A percentile compares a stretch with the other conserved stretches of the same genome.
These are phyloP conservation scores for Cnemophilus loriae DNA, from an alignment of 2,113 vertebrate species.

Conservation along the genomic window DNA sequence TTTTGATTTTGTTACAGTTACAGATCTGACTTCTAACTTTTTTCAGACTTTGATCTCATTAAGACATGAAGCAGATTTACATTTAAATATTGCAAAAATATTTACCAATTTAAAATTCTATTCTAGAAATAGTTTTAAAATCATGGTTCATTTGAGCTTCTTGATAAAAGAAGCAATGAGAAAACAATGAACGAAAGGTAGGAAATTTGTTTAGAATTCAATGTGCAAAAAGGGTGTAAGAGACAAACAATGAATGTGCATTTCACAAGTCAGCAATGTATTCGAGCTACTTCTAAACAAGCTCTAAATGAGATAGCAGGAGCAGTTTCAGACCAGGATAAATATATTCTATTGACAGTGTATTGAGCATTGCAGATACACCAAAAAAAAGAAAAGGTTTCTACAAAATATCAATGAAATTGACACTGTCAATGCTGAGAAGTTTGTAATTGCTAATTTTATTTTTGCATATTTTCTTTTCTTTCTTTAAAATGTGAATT, in stretches of 20 bases:
- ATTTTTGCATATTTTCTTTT: not conserved
- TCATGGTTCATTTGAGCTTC: not conserved
- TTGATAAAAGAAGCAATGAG: not conserved
- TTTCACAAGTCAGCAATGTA: not conserved
- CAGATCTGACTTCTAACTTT: not conserved
- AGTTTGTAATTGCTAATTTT: not conserved
- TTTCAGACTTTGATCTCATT: not conserved
- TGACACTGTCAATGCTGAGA: not conserved
- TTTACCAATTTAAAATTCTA: not conserved
- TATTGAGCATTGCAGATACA: not conserved
- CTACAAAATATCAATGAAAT: not conserved
- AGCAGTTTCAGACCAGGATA: not conserved
- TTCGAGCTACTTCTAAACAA: not conserved
- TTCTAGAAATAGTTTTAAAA: not conserved
- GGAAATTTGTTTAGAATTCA: not conserved
- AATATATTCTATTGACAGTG: not conserved
- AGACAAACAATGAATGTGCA: not conserved
- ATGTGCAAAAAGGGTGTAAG: not conserved
- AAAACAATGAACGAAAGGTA: not conserved
- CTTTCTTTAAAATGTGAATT: not conserved
- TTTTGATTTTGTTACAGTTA: not conserved
- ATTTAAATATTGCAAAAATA: not conserved
- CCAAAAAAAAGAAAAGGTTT: not conserved
- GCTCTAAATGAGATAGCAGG: not conserved
- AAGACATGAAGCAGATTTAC: not conserved